These are phyloP conservation scores for Platysteira castanea DNA, from an alignment of 2,113 vertebrate genomes.

Conservation along the genomic window DNA sequence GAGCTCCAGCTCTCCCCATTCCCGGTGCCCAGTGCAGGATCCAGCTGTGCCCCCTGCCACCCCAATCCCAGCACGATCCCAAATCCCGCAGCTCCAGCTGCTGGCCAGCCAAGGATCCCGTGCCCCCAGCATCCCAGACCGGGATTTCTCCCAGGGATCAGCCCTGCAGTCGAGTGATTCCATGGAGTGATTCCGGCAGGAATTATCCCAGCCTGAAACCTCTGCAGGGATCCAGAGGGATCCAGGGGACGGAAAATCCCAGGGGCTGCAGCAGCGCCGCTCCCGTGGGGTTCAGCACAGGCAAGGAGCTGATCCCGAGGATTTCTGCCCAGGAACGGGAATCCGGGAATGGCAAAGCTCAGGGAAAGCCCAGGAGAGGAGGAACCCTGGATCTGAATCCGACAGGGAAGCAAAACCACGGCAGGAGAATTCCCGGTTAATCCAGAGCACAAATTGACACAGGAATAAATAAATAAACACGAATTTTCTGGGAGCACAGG, in stretches of 20 bases:
- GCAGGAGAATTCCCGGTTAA: background rate
- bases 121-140: background rate
- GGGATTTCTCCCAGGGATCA: background rate
- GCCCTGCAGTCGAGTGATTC: background rate
- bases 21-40: too few species aligned
- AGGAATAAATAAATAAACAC: conserved; percentile 21
- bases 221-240: background rate
- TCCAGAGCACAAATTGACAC: conserved; percentile 17
- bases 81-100: background rate
- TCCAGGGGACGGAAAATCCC: background rate
- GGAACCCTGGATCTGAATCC: background rate
- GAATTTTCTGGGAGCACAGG: background rate
- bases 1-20: too few species aligned
- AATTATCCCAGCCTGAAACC: background rate
- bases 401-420: background rate
- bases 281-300: background rate
- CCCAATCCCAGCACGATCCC: too few species aligned
- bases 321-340: background rate
- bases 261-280: background rate
- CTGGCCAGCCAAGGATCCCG: background rate
- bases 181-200: background rate
- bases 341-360: background rate
- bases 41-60: too few species aligned
- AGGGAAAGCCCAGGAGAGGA: background rate
- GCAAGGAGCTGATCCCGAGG: background rate